These are phyloP conservation scores for Pycnonotus jocosus DNA, from an alignment of 2,113 vertebrate species.

Conservation along the genomic window DNA sequence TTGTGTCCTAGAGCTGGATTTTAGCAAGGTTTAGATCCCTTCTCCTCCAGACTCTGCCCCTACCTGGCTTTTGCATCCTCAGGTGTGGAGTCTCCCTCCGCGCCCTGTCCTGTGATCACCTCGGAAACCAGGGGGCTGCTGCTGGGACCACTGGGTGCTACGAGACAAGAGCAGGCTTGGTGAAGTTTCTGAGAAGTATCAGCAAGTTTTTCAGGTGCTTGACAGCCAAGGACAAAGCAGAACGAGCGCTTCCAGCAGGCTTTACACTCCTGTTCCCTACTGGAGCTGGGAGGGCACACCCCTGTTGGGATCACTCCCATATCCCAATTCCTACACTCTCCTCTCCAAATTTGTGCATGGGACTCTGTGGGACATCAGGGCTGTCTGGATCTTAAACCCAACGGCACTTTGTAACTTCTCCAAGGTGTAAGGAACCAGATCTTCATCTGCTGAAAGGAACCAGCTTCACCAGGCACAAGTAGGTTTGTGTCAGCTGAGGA, in stretches of 20 bases:
- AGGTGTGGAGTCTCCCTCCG: constrained; percentile 66
- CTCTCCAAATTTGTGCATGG: background rate
- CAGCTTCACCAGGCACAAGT: background rate
- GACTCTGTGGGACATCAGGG: background rate
- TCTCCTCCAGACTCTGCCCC: background rate
- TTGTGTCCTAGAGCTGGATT: background rate
- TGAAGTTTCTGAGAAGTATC: background rate
- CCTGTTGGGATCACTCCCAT: background rate
- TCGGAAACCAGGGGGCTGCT: constrained; percentile 71
- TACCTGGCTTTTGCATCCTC: constrained; percentile 80
- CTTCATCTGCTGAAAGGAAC: background rate
- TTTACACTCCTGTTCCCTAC: background rate
- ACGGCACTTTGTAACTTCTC: background rate
- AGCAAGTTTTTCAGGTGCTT: background rate
- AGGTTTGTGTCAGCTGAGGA: background rate
- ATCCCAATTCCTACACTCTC: background rate
- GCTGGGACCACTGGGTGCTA: constrained; percentile 68
- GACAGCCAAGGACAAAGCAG: background rate
- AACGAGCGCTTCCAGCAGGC: background rate
- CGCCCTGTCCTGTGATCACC: constrained; percentile 53
- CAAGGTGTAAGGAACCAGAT: background rate
- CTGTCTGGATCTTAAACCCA: background rate
- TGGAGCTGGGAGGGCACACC: background rate
- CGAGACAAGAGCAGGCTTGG: background rate
- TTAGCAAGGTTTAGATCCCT: background rate